Percentiles rank a stretch among this genome's conserved stretches.
Conservation (phyloP, 2,113 vertebrate genomes). For the Calonectris borealis region DNA sequence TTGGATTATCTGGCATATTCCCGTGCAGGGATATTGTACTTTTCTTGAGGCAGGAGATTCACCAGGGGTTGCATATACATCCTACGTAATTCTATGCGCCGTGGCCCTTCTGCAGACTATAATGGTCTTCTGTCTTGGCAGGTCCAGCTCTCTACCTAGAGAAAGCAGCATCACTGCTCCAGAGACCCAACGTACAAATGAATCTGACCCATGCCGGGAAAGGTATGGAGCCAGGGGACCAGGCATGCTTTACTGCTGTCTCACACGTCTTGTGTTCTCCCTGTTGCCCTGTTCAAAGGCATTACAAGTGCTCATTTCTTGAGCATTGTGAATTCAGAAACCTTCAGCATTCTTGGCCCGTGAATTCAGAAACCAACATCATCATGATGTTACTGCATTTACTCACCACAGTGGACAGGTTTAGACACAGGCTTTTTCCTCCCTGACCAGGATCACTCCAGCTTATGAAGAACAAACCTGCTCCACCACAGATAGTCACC, state of each 20-base stretch:
- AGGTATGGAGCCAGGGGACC: neutral
- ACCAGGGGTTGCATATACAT: neutral
- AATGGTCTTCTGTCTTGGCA: neutral
- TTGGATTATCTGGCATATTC: neutral
- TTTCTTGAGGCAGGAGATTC: neutral
- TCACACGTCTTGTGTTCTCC: neutral
- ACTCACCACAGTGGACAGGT: accelerated
- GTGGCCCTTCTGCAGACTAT: neutral
- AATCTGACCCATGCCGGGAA: accelerated
- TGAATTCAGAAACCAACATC: neutral
- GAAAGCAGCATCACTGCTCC: neutral
- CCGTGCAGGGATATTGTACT: neutral
- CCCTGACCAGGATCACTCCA: neutral
- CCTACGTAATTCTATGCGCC: neutral
- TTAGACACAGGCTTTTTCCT: neutral
- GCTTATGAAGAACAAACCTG: neutral
- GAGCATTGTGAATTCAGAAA: neutral
- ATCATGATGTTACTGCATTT: neutral
- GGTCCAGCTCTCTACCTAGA: neutral
- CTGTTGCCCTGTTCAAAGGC: neutral
- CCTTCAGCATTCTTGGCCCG: too few species aligned
- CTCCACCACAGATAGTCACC: neutral
- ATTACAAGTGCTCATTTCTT: neutral
- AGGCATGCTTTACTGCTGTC: too few species aligned
- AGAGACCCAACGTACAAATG: accelerated